Base-by-base conservation (phyloP, 64 coral and sea anemone genomes). In the Pocillopora verrucosa region DNA sequence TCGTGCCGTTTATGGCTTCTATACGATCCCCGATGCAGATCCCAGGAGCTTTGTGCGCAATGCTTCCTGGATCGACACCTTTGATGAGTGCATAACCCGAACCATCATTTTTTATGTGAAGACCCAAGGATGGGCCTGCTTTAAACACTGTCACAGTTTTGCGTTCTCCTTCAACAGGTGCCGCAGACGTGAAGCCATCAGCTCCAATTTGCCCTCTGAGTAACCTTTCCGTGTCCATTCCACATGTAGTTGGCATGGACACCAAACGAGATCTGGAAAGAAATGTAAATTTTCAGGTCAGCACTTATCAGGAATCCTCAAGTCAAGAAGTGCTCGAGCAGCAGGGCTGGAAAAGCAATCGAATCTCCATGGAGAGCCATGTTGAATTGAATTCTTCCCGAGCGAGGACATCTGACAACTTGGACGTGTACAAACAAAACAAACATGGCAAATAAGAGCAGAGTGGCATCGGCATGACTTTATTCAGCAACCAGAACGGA, bases 171-270 rank as follows among this genome's bases (percentile, higher is more conserved):
- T 95, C 95, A 34, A 94, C 45, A 78, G 94, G 96, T 15, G n/a
- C n/a, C n/a, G 96, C 96, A 92, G 95, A 98, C 80, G 95, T 98
- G 79, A 98, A 98, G 65, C 95, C 96, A n/a, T n/a, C n/a, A n/a
- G n/a, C n/a, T n/a, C n/a, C n/a, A n/a, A n/a, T n/a, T n/a, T n/a
- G n/a, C n/a, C 96, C 96, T 73, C 96, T 93, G 15, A 98, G 82
- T 72, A 98, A 76, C 56, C 93, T 92, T 16, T 98, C 96, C 96
- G 95, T 98, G 73, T 98, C 96, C 26, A 98, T 91, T 76, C 93
- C 84, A 36, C 92, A 98, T 73, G 96, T 92, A 87, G 94, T 98
- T 80, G 95, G 82, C 67, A 93, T 98, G n/a, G n/a, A n/a, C n/a
- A 61, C 96, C 94, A 72, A 98, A 98, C 73, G 94, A 89, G 58